These are phyloP conservation scores for Malurus splendens DNA, from an alignment of 2,797 vertebrate genomes.

Conservation along the genomic window DNA sequence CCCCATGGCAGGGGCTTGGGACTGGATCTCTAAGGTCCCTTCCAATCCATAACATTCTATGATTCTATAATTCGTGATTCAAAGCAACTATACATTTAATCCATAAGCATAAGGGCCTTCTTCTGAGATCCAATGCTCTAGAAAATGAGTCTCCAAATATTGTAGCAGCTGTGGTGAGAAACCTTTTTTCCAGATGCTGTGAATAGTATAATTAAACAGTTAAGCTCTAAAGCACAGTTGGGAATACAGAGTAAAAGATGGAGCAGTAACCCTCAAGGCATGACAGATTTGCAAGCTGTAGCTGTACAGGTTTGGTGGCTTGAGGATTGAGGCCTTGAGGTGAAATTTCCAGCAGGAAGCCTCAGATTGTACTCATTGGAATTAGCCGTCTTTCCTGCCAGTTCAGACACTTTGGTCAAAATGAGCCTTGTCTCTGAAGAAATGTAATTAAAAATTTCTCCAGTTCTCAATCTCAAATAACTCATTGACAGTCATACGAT, in stretches of 20 bases:
- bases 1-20: not conserved
- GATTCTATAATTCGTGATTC: not conserved
- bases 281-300: not conserved
- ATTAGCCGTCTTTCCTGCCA: not conserved
- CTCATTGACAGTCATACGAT: rapidly evolving
- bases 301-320: not conserved
- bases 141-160: not conserved
- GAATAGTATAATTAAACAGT: not conserved
- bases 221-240: not conserved
- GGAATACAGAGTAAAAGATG: not conserved
- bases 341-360: not conserved
- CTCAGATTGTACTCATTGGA: not conserved
- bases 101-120: rapidly evolving
- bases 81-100: not conserved
- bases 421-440: not conserved
- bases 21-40: not conserved
- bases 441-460: not conserved
- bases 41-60: not conserved
- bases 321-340: not conserved
- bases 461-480: not conserved
- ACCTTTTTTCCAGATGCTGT: not conserved
- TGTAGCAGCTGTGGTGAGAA: not conserved
- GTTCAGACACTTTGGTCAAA: not conserved
- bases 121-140: not conserved
- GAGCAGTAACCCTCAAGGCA: not conserved